Evolutionary conservation across 2,113 vertebrate genomes (phyloP), one percentile per base, ranked within the genome.

Genomic region (Lasiurus borealis): DNA sequence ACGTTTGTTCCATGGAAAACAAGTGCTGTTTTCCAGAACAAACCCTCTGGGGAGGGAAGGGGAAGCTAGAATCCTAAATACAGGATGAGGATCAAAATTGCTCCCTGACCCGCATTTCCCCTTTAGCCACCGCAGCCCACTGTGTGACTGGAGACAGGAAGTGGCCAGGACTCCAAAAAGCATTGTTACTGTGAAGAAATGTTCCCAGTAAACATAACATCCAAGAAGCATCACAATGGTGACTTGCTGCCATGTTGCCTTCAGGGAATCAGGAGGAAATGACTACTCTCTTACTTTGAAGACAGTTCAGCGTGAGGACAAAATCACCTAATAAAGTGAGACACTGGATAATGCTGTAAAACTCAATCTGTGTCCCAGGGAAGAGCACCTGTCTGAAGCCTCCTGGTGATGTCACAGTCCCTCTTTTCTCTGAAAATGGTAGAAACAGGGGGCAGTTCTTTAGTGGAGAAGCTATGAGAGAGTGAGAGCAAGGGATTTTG

Each of bases 21-120:
- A 97, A 93, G 73, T 50, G 85, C 14, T 96, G 25, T 97, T 97
- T 97, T 97, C 96, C 96, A 93, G 90, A 97, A 95, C 46, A 80
- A 71, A 93, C 85, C 25, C 90, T 95, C 93, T 52, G 27, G 96
- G 88, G 93, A 88, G 44, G 34, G 18, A n/a, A 97, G 10, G 92
- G 97, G 97, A 97, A 97, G 71, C 92, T 59, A 66, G 77, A 83
- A 66, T 95, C 90, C 95, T 95, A 97, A 96, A 92, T 96, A 93
- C 96, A 96, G 95, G 93, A 97, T 95, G 57, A 96, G 64, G 77
- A 83, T 88, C 90, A 62, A 73, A 90, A 93, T 68, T 80, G 83
- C 93, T 94, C 95, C 85, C 73, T 78, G 78, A 92, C 88, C 87
- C 44, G 86, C 57, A n/a, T 34, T 96, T 97, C 97, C 97, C 71